A percentile compares a stretch with the other conserved stretches of the same genome.
phyloP scores from a whole-genome alignment of 2,113 vertebrate species.

The Eulemur macaco region DNA sequence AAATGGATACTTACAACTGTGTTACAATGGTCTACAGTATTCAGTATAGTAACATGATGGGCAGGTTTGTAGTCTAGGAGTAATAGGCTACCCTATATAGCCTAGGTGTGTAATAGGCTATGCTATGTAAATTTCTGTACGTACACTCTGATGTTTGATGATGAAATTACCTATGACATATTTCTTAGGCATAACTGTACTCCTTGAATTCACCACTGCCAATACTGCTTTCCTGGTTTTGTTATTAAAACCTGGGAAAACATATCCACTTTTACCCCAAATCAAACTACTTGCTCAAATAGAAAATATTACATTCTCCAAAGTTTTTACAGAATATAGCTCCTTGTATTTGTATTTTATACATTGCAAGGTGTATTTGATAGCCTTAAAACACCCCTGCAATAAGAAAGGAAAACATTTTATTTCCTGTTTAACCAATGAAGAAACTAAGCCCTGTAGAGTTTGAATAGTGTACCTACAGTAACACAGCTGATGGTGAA shows the following conservation, averaged over 20 bases:
- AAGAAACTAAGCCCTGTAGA: neutral
- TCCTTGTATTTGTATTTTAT: neutral
- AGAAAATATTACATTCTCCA: neutral
- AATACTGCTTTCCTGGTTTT: neutral
- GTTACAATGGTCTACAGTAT: neutral
- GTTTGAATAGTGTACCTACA: neutral
- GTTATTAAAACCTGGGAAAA: neutral
- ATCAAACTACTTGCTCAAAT: neutral
- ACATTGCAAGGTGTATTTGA: neutral
- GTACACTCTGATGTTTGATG: neutral
- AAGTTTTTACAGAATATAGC: neutral
- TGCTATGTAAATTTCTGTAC: neutral
- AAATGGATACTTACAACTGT: neutral
- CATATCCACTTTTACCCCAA: neutral
- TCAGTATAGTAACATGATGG: neutral
- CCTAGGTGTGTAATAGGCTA: neutral
- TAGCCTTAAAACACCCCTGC: neutral
- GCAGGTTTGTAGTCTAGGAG: neutral
- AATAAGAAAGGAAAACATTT: conserved; percentile 10
- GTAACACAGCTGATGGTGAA: neutral
- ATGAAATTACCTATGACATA: neutral
- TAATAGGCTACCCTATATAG: neutral
- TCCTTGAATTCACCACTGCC: neutral
- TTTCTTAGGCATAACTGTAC: neutral
- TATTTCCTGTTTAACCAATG: neutral